Evolutionary conservation across 92 coral and sea anemone genomes (phyloP), one percentile per base, ranked within the genome.

Genomic region (Pocillopora grandis): DNA sequence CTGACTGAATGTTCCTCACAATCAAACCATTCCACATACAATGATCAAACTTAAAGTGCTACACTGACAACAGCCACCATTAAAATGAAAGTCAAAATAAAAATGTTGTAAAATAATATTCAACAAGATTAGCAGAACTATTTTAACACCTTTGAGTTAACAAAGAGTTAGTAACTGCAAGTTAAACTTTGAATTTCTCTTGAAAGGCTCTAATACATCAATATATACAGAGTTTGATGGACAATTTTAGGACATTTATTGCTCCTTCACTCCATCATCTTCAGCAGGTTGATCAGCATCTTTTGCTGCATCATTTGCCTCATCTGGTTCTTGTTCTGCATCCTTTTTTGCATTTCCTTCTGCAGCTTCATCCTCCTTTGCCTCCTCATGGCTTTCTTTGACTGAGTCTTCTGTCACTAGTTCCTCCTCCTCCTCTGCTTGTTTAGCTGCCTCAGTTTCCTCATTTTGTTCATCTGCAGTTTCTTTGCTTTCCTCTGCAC

Each of bases 401-500:
- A 63, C 52, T 66, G 78, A 23, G 35, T 75, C 70, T 21, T 72
- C 86, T 59, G 84, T 77, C 36, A 77, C 75, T 42, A 67, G 67
- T 14, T 61, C 80, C 63, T 80, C 86, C 49, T 59, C 75, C n/a
- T 67, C 92, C 13, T 76, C 75, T 6, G 77, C 64, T 27, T 76
- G 62, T 48, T 85, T 84, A 55, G 56, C 82, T 13, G 87, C 73
- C 61, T 85, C 89, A 16, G 76, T 72, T 49, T 77, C 88, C 17
- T 49, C 31, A 23, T 65, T 88, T 83, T 85, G 83, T 64, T 81
- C 88, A 72, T 86, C 86, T n/a, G 83, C 90, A 59, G 35, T 67
- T 18, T 17, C 79, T 60, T 76, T 72, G 67, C 57, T 91, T 13
- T 85, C 90, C 49, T 84, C 84, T 23, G 84, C 23, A 56, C 80